Conservation (phyloP, 2,888 invertebrate species). For the Troides helena region DNA sequence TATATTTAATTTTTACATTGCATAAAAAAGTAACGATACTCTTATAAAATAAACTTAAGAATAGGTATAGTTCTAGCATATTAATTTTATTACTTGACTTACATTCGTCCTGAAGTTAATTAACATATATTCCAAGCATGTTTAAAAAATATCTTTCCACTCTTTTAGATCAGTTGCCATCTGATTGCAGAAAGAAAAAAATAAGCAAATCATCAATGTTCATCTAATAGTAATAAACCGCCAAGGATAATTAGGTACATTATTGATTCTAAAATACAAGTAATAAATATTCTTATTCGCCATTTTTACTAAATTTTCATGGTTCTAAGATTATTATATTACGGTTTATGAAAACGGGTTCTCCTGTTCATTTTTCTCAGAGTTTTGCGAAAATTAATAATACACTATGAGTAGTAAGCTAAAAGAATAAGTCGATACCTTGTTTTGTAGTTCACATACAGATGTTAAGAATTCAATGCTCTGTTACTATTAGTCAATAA, state of each 20-base stretch:
- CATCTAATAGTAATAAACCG: constrained; percentile 20
- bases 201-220: constrained; percentile 23
- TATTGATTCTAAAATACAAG: background rate
- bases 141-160: background rate
- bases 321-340: background rate
- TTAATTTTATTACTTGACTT: constrained; percentile 14
- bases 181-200: constrained; percentile 3
- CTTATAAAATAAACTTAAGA: background rate
- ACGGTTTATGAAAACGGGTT: background rate
- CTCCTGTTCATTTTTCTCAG: no score
- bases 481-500: no score
- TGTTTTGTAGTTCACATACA: no score
- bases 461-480: no score
- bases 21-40: background rate
- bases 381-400: background rate
- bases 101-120: constrained; percentile 11
- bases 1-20: background rate
- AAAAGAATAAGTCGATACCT: no score
- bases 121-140: background rate
- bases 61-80: background rate
- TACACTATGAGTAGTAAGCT: background rate
- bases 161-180: constrained; percentile 20
- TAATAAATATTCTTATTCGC: background rate
- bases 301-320: background rate
- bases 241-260: constrained; percentile 13